Evolutionary conservation across 2,797 vertebrate genomes (phyloP).

Genomic region (Presbytis comata): DNA sequence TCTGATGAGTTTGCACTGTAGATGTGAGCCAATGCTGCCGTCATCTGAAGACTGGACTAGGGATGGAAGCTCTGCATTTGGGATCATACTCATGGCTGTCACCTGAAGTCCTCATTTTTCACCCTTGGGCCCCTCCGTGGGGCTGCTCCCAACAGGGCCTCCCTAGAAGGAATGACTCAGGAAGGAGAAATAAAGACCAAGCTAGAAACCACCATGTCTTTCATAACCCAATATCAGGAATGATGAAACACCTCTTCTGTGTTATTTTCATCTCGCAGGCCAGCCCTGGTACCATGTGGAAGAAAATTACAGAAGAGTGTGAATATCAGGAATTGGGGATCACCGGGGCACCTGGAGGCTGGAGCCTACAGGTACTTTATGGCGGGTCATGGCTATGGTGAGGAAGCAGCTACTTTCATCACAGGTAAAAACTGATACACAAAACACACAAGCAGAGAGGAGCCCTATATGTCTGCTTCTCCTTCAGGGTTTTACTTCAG

Average conservation of each 20-base stretch:
- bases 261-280: not conserved
- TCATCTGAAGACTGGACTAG: not conserved
- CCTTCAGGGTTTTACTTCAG: not conserved
- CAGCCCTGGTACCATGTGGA: not conserved
- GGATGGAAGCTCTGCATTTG: not conserved
- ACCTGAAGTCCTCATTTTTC: not conserved
- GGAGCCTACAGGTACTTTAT: no score
- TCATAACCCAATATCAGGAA: not conserved
- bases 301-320: no score
- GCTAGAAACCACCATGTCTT: no score
- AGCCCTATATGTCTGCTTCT: not conserved
- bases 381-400: not conserved
- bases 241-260: no score
- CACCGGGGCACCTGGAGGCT: not conserved
- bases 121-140: not conserved
- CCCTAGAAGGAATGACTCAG: not conserved
- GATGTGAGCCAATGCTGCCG: not conserved
- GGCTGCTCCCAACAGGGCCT: not conserved
- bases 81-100: not conserved
- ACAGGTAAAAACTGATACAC: not conserved
- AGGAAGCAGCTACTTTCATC: not conserved
- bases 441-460: not conserved
- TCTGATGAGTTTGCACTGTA: rapidly evolving
- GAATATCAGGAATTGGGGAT: not conserved
- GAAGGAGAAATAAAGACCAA: not conserved